Evolutionary conservation across 2,113 vertebrate species (phyloP).

Genomic region (Phocoena sinus): DNA sequence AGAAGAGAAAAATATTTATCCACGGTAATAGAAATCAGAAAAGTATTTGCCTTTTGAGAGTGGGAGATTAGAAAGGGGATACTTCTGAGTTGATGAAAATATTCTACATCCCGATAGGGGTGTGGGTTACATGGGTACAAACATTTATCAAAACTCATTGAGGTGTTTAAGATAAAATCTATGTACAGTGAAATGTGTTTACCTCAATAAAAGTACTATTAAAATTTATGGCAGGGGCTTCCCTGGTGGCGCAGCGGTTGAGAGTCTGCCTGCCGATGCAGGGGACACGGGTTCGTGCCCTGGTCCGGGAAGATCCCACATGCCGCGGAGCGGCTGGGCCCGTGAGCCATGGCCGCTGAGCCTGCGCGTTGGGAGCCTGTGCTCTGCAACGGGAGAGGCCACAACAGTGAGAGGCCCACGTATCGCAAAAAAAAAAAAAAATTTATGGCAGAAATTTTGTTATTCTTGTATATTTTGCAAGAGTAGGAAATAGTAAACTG

Average conservation of each 20-base stretch:
- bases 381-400: no score
- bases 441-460: neutral
- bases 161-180: neutral
- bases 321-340: no score
- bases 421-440: neutral
- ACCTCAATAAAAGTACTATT: neutral
- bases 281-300: no score
- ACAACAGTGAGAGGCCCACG: no score
- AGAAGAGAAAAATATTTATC: neutral
- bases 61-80: neutral
- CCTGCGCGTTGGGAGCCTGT: no score
- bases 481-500: neutral
- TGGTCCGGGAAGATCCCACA: no score
- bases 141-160: neutral
- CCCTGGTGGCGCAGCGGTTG: no score
- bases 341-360: no score
- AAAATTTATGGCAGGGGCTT: neutral
- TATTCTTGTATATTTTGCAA: neutral
- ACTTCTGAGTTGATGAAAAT: neutral
- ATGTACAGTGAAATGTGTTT: neutral
- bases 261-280: accelerated
- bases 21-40: neutral
- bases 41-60: neutral
- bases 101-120: neutral
- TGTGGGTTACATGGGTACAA: neutral